These are phyloP conservation scores for Serranus cabrilla DNA, from an alignment of 2,797 vertebrate genomes.

Conservation along the genomic window DNA sequence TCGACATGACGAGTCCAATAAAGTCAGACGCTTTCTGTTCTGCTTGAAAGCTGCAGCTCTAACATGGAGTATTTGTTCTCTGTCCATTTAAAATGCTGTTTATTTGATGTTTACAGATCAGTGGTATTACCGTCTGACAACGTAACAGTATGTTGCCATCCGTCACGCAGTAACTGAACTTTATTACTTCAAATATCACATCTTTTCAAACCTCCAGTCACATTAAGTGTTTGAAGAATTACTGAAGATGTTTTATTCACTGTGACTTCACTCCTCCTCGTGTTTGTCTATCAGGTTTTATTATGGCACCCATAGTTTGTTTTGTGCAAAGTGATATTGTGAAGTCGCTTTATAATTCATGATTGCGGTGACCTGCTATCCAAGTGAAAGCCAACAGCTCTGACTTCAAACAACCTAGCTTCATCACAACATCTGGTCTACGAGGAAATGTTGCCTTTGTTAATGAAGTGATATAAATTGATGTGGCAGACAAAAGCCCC, in stretches of 20 bases:
- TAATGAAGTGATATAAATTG: conserved; percentile 80
- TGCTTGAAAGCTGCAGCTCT: conserved; percentile 50
- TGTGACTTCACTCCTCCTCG: conserved; percentile 24
- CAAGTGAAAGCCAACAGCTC: conserved; percentile 61
- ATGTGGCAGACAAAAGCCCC: conserved; percentile 80
- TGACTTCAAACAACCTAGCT: conserved; percentile 78
- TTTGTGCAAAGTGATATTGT: conserved; percentile 49
- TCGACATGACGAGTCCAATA: conserved; percentile 62
- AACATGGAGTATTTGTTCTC: conserved; percentile 43
- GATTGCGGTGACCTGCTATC: conserved; percentile 74
- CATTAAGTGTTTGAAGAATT: conserved; percentile 16
- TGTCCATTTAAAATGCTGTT: conserved; percentile 42
- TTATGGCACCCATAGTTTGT: conserved; percentile 40
- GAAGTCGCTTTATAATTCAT: conserved; percentile 75
- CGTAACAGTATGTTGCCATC: conserved; percentile 40
- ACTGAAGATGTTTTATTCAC: conserved; percentile 20
- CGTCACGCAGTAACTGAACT: conserved; percentile 29
- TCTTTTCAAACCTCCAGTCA: conserved; percentile 3
- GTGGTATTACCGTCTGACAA: conserved; percentile 25
- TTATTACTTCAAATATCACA: conserved; percentile 11
- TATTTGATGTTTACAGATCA: conserved; percentile 58
- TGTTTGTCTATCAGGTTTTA: conserved; percentile 33
- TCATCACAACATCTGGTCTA: conserved; percentile 75
- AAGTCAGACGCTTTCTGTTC: conserved; percentile 63
- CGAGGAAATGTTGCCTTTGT: conserved; percentile 79